Evolutionary conservation across 2,797 vertebrate species (phyloP).

Genomic region (Alfaro cultratus): DNA sequence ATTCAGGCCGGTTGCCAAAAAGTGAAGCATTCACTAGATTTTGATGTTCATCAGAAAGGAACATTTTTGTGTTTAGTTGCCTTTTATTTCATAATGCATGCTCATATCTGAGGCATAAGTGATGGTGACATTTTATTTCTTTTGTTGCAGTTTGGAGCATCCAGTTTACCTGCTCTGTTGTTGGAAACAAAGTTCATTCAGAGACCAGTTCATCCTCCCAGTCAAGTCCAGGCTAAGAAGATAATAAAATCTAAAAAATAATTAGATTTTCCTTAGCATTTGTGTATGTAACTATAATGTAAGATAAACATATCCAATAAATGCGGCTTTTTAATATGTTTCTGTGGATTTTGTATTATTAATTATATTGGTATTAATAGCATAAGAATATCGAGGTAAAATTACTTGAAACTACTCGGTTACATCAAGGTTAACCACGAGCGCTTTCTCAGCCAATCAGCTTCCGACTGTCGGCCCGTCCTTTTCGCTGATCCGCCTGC

Average conservation of each 20-base stretch:
- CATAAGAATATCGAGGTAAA: background rate
- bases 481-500: background rate
- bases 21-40: background rate
- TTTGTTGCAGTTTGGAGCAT: conserved; percentile 55
- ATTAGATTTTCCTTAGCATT: background rate
- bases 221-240: background rate
- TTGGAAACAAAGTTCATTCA: conserved; percentile 40
- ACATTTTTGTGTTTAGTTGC: background rate
- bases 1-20: background rate
- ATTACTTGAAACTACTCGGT: background rate
- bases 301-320: background rate
- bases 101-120: background rate
- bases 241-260: background rate
- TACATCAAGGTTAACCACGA: background rate
- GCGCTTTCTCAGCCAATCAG: background rate
- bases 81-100: background rate
- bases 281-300: background rate
- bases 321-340: background rate
- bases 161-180: conserved; percentile 62
- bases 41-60: background rate
- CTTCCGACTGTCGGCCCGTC: no score
- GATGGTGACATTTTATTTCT: background rate
- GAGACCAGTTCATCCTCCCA: conserved; percentile 14
- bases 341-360: background rate
- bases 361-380: background rate